Evolutionary conservation across 2,888 invertebrate species (phyloP).

Genomic region (Masnerella sp.): DNA sequence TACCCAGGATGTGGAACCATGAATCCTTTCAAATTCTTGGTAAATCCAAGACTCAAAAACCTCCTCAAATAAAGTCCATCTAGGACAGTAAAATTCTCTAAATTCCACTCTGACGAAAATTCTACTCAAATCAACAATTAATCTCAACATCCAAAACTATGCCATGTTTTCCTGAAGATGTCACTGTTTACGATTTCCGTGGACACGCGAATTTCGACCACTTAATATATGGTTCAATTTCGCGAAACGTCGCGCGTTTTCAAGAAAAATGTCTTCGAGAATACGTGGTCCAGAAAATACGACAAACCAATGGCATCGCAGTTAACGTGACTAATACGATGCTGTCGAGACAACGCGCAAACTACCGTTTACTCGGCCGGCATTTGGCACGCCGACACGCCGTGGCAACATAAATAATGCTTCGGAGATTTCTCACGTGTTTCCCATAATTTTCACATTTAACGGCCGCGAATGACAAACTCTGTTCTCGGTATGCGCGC

Average conservation of each 20-base stretch:
- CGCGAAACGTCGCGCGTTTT: conserved; percentile 12
- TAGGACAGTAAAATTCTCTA: too few species aligned
- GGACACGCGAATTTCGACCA: background rate
- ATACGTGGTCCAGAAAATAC: conserved; percentile 38
- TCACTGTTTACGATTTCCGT: background rate
- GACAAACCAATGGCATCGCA: conserved; percentile 44
- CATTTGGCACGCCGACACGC: conserved; percentile 46
- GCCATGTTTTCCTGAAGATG: too few species aligned
- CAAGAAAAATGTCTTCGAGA: conserved; percentile 8
- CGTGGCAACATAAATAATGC: conserved; percentile 51
- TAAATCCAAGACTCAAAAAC: too few species aligned
- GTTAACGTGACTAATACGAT: conserved; percentile 52
- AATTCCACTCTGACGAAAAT: too few species aligned
- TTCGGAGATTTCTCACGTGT: conserved; percentile 58
- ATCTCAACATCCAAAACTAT: too few species aligned
- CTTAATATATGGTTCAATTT: conserved; percentile 1
- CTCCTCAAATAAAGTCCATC: too few species aligned
- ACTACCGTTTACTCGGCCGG: conserved; percentile 27
- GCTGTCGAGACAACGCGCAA: conserved; percentile 44
- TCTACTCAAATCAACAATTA: too few species aligned
- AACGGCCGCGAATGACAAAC: conserved; percentile 48
- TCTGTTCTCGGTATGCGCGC: conserved; percentile 50
- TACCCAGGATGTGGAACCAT: too few species aligned
- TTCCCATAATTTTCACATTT: conserved; percentile 58
- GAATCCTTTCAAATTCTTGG: too few species aligned